A percentile compares a stretch with the other conserved stretches of the same genome.
These are phyloP conservation scores for Rhinoderma darwinii DNA, from an alignment of 2,113 vertebrate genomes.

Conservation along the genomic window DNA sequence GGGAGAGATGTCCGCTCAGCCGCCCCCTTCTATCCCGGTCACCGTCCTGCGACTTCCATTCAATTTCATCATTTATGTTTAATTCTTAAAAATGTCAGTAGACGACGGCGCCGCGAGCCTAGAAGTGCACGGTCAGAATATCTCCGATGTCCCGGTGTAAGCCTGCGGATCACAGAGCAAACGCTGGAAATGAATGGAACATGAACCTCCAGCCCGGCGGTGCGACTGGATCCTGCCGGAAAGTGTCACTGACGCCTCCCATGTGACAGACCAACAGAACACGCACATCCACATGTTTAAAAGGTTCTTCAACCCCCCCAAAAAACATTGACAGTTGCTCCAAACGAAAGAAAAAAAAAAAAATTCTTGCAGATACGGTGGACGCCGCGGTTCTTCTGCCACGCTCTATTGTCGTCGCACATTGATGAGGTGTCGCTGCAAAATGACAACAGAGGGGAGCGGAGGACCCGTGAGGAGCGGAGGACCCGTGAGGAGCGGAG, in stretches of 20 bases:
- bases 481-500: too few relatives aligned
- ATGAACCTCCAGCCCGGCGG: conserved; percentile 79
- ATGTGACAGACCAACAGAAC: conserved; percentile 80
- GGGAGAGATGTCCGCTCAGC: conserved; percentile 67
- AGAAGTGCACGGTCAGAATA: conserved; percentile 79
- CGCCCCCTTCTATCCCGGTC: conserved; percentile 67
- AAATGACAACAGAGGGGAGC: too few relatives aligned
- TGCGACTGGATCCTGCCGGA: conserved; percentile 69
- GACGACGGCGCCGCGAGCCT: conserved; percentile 77
- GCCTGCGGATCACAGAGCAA: conserved; percentile 77
- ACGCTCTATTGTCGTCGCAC: too few relatives aligned
- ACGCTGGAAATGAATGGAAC: conserved; percentile 81
- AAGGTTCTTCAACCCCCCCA: too few relatives aligned
- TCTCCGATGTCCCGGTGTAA: conserved; percentile 82
- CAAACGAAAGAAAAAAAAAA: too few relatives aligned
- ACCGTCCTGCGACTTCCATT: conserved; percentile 69
- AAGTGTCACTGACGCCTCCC: conserved; percentile 75
- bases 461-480: too few relatives aligned
- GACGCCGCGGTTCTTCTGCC: too few relatives aligned
- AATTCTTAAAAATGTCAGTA: conserved; percentile 82
- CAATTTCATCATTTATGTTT: conserved; percentile 81
- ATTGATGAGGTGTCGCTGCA: too few relatives aligned
- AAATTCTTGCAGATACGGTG: too few relatives aligned
- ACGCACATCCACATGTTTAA: too few relatives aligned
- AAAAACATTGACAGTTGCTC: too few relatives aligned